Evolutionary conservation across 2,888 invertebrate species (phyloP), one percentile per base, ranked within the genome.

Genomic region (Hymenopus coronatus): DNA sequence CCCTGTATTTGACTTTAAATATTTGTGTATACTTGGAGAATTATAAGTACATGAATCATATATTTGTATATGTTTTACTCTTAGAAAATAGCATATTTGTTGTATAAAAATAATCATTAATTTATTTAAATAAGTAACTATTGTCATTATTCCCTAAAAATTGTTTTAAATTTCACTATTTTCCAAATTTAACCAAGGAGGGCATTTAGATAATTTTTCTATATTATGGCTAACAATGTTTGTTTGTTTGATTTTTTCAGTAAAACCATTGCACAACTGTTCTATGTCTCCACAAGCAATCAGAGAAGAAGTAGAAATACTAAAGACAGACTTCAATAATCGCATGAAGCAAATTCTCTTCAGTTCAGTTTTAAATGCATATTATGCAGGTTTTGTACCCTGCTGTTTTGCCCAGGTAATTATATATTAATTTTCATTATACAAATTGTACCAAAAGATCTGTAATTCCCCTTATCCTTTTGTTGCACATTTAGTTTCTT

Each of bases 261-360:
- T 95, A 9, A 95, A 96, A 81, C 96, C 96, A 0, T 93, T 97
- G 89, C 97, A 97, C 93, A 96, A 97, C 90, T 97, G 97, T 91
- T 96, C 96, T 0, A 95, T 96, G 88, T 96, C 95, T 91, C 96
- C 97, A 0, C 93, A 94, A 7, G 95, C 96, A 70, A 95, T 97
- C 84, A 94, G 99, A 88, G 96, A 96, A 3, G 99, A 99, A 93
- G 98, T 98, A 82, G 97, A 98, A 90, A 94, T 95, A 83, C 93
- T 99, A 12, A 96, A 97, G 90, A 95, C 96, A 70, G 99, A 99
- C 93, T 98, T 99, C 92, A 98, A 98, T 92, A 95, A 96, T 90
- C 94, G 99, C 82, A 95, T 99, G 92, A 98, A 98, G 93, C 97
- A 98, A 93, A 96, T 98, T 89, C 94, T 99, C 2, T 98, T 97